These are phyloP conservation scores for Galaxias olidus DNA, from an alignment of 2,797 vertebrate species.

Conservation along the genomic window DNA sequence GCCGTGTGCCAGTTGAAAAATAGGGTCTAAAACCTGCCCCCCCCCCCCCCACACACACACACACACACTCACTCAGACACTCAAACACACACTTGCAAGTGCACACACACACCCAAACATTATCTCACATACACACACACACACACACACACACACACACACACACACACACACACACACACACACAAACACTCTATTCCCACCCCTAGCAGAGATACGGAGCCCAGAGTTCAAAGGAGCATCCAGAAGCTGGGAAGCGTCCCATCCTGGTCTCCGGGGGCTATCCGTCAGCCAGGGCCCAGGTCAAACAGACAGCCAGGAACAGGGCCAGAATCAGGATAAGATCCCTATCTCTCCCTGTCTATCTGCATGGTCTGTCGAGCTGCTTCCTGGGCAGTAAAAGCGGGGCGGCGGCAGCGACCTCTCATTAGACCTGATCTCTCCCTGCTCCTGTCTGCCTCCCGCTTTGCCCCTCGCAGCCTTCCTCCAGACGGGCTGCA, in stretches of 20 bases:
- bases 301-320: conserved; percentile 33
- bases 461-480: conserved; percentile 3
- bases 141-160: conserved; percentile 22
- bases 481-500: conserved; percentile 15
- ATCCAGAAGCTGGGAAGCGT: background rate
- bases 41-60: conserved; percentile 11
- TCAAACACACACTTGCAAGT: conserved; percentile 46
- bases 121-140: conserved; percentile 40
- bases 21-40: background rate
- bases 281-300: conserved; percentile 28
- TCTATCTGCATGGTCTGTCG: conserved; percentile 17
- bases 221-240: conserved; percentile 1
- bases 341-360: conserved; percentile 37
- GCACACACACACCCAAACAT: conserved; percentile 9
- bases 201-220: background rate
- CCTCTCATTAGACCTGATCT: conserved; percentile 38
- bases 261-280: background rate
- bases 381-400: conserved; percentile 27
- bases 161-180: background rate
- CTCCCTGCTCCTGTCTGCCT: conserved; percentile 20
- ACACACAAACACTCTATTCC: background rate
- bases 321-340: conserved; percentile 23
- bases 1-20: no score
- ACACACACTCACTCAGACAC: conserved; percentile 30
- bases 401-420: conserved; percentile 17